phyloP scores from a whole-genome alignment of 2,888 invertebrate genomes.

The Sinopyrophorus schimmeli region DNA sequence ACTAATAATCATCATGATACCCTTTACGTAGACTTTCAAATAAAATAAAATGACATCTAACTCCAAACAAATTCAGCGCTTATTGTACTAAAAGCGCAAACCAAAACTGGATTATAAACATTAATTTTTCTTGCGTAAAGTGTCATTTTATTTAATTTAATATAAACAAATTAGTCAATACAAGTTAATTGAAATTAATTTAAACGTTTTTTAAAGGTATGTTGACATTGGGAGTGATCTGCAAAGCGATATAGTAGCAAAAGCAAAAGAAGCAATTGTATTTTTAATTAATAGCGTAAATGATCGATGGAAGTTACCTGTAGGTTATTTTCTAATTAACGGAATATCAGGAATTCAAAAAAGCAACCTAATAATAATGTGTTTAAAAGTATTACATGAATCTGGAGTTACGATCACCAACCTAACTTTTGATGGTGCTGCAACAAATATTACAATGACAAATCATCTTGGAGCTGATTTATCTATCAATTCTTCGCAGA shows the following conservation, averaged over 20 bases:
- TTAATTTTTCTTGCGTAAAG: no score
- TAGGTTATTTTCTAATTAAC: conserved; percentile 41
- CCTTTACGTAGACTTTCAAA: no score
- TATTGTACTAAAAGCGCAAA: no score
- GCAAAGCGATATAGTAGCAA: conserved; percentile 33
- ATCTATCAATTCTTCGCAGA: conserved; percentile 10
- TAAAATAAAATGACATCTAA: no score
- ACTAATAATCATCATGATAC: no score
- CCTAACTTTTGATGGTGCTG: conserved; percentile 42
- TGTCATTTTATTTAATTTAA: no score
- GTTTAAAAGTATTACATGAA: conserved; percentile 33
- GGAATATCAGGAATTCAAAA: conserved; percentile 37
- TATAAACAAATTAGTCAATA: no score
- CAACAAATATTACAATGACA: conserved; percentile 36
- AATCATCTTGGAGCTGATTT: conserved; percentile 24
- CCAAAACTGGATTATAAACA: no score
- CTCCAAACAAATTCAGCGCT: no score
- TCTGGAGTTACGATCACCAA: conserved; percentile 33
- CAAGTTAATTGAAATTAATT: no score
- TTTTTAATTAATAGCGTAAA: conserved; percentile 37
- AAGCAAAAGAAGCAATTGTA: conserved; percentile 37
- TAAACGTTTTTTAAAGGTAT: conserved; percentile 38
- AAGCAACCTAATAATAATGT: conserved; percentile 35
- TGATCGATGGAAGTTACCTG: conserved; percentile 39
- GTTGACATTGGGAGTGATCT: conserved; percentile 37